A percentile compares a stretch with the other conserved stretches of the same genome.
These are phyloP conservation scores for Euzetes globulus DNA, from an alignment of 2,888 invertebrate genomes.

Conservation along the genomic window DNA sequence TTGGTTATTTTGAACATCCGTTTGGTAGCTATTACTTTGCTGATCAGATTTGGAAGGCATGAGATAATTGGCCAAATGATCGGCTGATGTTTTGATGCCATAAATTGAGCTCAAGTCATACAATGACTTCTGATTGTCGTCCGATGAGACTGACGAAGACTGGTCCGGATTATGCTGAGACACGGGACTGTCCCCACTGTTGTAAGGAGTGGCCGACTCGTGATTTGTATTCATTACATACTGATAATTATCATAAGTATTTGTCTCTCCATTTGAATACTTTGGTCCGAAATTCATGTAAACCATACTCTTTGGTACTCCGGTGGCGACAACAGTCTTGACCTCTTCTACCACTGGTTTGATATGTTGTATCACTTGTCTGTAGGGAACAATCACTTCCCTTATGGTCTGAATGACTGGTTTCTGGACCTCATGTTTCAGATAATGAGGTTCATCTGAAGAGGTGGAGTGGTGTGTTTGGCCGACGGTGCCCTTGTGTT, in stretches of 20 bases:
- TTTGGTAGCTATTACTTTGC: neutral
- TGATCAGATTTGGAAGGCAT: too few species aligned
- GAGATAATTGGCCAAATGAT: neutral
- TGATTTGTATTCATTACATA: neutral
- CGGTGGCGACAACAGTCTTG: conserved; percentile 1
- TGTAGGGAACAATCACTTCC: conserved; percentile 26
- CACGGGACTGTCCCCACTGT: neutral
- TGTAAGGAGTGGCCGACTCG: neutral
- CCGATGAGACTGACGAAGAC: neutral
- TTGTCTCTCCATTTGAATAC: neutral
- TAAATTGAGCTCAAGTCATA: conserved; percentile 12
- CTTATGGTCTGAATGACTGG: conserved; percentile 13
- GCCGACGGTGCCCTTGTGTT: neutral
- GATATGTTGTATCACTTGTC: conserved; percentile 24
- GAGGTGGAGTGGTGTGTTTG: neutral
- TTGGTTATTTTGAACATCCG: neutral
- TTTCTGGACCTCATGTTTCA: neutral
- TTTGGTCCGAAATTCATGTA: neutral
- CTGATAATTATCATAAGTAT: neutral
- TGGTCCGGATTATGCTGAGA: neutral
- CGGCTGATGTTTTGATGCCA: neutral
- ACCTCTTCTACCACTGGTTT: conserved; percentile 9
- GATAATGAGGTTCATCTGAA: conserved; percentile 12
- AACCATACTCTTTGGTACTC: neutral
- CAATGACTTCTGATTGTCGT: neutral